Evolutionary conservation across 37 sponge, comb jelly and placozoan genomes (phyloP), one percentile per base, ranked within the genome.

Genomic region (Beroe ovata): DNA sequence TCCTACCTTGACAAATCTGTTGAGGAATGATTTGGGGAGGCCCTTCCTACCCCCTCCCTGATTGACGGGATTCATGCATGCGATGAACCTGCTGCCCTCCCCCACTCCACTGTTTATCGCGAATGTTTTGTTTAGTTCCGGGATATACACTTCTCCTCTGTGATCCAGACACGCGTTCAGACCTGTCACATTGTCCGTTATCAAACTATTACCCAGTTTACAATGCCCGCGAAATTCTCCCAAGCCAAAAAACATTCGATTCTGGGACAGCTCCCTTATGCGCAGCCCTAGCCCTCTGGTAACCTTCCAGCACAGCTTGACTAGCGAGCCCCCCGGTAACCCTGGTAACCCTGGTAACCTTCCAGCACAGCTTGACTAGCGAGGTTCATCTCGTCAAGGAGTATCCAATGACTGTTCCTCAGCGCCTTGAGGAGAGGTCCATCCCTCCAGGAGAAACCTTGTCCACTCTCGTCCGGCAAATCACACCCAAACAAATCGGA

Each of bases 321-420:
- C 96, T 96, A 0, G 99, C 99, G 14, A 98, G 88, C n/a, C n/a
- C n/a, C n/a, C n/a, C n/a, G n/a, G n/a, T n/a, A n/a, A n/a, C n/a
- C n/a, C n/a, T 6, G n/a, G n/a, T 29, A 16, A 62, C 8, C 26
- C 26, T 37, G 30, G 21, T 20, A 19, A 37, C 99, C 96, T 59
- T 98, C 99, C 33, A 98, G 64, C 0, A 98, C 99, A 29, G 99
- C 93, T 90, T 98, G 99, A 18, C 96, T 96, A 0, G 99, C 99
- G 14, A 98, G 88, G 59, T 98, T 98, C 92, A 98, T 93, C 95
- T 98, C 99, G 91, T 98, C 99, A 34, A 98, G 64, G 23, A 98
- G 40, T 16, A 98, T 92, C 99, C 99, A 98, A 60, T 94, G 84
- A 19, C 95, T 95, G 23, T 42, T 89, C 60, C 91, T 96, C 58